phyloP scores from a whole-genome alignment of 2,888 invertebrate genomes.

The Conus canariensis region DNA sequence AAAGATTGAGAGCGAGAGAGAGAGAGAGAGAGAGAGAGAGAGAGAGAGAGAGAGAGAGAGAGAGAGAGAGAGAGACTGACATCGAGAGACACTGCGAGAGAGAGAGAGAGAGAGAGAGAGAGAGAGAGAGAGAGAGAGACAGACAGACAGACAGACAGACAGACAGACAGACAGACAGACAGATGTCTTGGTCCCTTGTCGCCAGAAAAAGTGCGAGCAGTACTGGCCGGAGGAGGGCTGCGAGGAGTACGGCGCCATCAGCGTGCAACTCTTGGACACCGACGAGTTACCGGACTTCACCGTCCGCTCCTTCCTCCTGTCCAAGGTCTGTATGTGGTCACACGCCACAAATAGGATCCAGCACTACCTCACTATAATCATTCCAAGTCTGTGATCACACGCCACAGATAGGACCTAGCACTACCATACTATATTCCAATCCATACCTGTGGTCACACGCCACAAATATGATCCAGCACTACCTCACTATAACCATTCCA shows the following conservation, averaged over 20 bases:
- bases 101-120: background rate
- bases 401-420: too few species aligned
- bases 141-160: background rate
- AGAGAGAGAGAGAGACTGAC: too few species aligned
- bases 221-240: conserved; percentile 71
- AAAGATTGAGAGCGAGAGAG: too few species aligned
- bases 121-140: background rate
- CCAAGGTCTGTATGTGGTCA: conserved; percentile 56
- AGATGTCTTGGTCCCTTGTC: background rate
- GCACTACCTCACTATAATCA: too few species aligned
- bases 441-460: too few species aligned
- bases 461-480: too few species aligned
- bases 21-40: background rate
- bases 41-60: background rate
- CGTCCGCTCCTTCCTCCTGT: conserved; percentile 68
- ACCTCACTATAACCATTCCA: too few species aligned
- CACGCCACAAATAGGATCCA: too few species aligned
- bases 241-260: conserved; percentile 64
- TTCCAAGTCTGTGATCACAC: too few species aligned
- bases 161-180: background rate
- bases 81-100: background rate
- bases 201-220: conserved; percentile 73
- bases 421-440: background rate
- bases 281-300: conserved; percentile 70
- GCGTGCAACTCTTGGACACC: conserved; percentile 64